Base-by-base conservation (phyloP, 2,113 vertebrate species). In the Zootoca vivipara region DNA sequence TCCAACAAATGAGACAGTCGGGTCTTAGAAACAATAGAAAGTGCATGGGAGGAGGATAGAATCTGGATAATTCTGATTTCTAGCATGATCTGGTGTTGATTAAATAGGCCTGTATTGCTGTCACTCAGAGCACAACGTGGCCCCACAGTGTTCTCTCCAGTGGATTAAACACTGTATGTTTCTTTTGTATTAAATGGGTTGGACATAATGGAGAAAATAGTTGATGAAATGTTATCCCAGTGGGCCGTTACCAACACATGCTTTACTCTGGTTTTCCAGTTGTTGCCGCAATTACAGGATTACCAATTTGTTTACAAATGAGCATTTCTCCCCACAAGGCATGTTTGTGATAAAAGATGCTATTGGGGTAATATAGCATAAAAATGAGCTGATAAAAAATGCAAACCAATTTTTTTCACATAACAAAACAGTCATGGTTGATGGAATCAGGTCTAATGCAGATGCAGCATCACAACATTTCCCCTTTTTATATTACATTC, bases 271-370 rank as follows among this genome's bases (percentile, higher is more conserved):
- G 81, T 89, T 90, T 92, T 89, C 81, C 40, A 83, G 33, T 89
- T 87, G 42, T 67, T 88, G 2, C 85, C 52, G 87, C 89, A 91
- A 83, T 91, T 73, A 91, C 33, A 89, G 73, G 35, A 88, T 88
- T 85, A 58, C 42, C 58, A 87, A 82, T 85, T 94, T 90, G 81
- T 87, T 92, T 88, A 88, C 72, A 93, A 90, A 89, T 79, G 75
- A 87, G 16, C 87, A 9, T 33, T 83, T 90, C 0, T 20, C 87
- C 38, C 75, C 38, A 87, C 38, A 30, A 89, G 82, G 65, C 24
- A 85, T 64, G 86, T 90, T 92, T 85, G 87, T 72, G 77, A 75
- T 75, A 12, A 83, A 85, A 18, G 35, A 85, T 10, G 58, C 82
- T 78, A 82, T 52, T 86, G 82, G 40, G 83, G 89, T 91, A 20